phyloP scores from a whole-genome alignment of 1,140 invertebrate genomes.

The Tachypleus tridentatus region DNA sequence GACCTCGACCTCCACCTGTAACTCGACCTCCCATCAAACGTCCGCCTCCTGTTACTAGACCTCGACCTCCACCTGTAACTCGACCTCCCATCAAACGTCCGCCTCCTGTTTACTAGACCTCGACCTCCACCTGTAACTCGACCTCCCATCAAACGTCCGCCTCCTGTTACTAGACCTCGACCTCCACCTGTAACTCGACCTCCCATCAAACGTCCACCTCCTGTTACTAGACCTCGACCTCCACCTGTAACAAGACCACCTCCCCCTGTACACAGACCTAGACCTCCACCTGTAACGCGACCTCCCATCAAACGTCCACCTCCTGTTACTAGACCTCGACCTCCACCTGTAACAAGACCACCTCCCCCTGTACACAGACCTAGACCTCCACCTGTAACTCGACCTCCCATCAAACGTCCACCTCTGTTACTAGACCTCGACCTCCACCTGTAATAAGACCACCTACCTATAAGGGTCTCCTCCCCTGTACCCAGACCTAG shows the following conservation, averaged over 20 bases:
- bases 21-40: no score
- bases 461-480: no score
- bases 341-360: no score
- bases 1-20: background rate
- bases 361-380: no score
- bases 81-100: slow-evolving; percentile 5
- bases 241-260: no score
- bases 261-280: no score
- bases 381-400: background rate
- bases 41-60: no score
- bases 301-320: slow-evolving; percentile 5
- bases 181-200: slow-evolving; percentile 5
- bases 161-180: slow-evolving; percentile 3
- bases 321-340: no score
- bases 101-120: slow-evolving; percentile 3
- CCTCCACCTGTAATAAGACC: no score
- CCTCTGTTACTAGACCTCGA: background rate
- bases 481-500: no score
- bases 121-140: slow-evolving; percentile 1
- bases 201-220: slow-evolving; percentile 2
- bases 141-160: slow-evolving; percentile 7
- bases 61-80: background rate
- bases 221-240: no score
- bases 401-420: slow-evolving; percentile 5
- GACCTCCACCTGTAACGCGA: background rate